Evolutionary conservation across 2,113 vertebrate species (phyloP).

Genomic region (Rhombomys opimus): DNA sequence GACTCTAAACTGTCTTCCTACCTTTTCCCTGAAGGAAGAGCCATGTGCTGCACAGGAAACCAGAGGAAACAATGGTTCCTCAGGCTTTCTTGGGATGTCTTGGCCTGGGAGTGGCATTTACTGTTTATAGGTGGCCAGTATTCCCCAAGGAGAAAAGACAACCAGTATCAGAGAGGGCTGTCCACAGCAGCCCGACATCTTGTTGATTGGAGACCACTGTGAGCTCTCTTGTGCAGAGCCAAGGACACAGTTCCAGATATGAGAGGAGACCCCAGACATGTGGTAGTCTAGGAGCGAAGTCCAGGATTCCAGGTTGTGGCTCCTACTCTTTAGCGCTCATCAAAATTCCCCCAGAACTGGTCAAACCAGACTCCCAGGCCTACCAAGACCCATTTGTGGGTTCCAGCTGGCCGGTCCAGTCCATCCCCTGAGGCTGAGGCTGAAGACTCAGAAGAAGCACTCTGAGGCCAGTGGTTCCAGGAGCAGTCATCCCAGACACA

Average conservation of each 20-base stretch:
- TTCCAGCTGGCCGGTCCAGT: not conserved
- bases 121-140: not conserved
- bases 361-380: accelerated
- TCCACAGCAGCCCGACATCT: not conserved
- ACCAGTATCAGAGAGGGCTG: not conserved
- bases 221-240: not conserved
- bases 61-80: not conserved
- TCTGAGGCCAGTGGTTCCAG: accelerated
- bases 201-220: not conserved
- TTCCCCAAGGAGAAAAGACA: not conserved
- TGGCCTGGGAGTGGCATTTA: not conserved
- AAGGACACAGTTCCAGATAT: not conserved
- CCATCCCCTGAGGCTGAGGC: no score
- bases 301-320: not conserved
- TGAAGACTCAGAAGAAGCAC: not conserved
- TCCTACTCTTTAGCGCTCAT: not conserved
- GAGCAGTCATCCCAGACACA: accelerated
- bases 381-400: no score
- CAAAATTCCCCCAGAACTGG: not conserved
- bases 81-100: not conserved
- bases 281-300: not conserved
- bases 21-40: not conserved
- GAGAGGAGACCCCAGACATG: not conserved
- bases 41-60: not conserved
- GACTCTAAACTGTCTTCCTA: not conserved